Percentiles rank a stretch among this genome's conserved stretches.
Conservation (phyloP, 1,140 invertebrate species). For the Oncopodura yosiiana region DNA sequence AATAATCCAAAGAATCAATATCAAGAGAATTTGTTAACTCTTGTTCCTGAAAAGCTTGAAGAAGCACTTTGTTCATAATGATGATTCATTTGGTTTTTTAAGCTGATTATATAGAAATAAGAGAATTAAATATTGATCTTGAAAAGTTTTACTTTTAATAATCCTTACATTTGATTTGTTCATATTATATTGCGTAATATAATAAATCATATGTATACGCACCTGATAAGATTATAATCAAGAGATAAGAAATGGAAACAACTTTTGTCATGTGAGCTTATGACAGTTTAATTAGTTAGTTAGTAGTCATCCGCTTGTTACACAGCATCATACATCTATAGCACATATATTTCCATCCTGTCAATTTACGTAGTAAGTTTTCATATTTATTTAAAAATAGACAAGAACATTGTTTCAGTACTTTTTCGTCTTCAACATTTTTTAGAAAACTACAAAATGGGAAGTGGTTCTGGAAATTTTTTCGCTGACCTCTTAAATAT, state of each 20-base stretch:
- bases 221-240: no score
- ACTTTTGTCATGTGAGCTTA: no score
- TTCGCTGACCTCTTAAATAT: slow-evolving; percentile 12
- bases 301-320: no score
- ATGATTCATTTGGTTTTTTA: background rate
- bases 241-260: no score
- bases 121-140: background rate
- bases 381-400: no score
- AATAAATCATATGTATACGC: no score
- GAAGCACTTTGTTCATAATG: slow-evolving; percentile 44
- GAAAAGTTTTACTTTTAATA: background rate
- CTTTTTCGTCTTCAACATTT: background rate
- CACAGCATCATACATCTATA: no score
- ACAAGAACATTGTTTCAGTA: no score
- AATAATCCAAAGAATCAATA: slow-evolving; percentile 67
- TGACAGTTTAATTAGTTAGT: no score
- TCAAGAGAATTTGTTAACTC: slow-evolving; percentile 55
- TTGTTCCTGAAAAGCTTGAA: slow-evolving; percentile 64
- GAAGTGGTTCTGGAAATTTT: slow-evolving; percentile 1
- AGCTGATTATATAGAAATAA: background rate
- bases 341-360: background rate
- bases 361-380: background rate
- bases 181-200: no score
- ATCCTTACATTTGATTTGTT: no score
- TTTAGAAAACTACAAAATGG: background rate